Evolutionary conservation across 2,888 invertebrate genomes (phyloP).

Genomic region (Hypolimnas misippus): DNA sequence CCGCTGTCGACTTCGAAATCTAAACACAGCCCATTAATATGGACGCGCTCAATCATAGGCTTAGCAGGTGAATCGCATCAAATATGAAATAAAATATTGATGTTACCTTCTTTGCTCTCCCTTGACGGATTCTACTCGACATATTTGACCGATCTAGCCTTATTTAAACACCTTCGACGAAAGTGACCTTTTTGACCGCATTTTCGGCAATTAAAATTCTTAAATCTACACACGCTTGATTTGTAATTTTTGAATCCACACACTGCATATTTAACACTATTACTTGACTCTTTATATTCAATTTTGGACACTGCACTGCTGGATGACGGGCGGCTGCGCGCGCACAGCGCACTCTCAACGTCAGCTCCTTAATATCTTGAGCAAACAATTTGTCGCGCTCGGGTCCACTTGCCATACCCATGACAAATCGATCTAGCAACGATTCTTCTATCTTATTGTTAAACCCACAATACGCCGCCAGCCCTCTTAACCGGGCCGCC

Average conservation of each 20-base stretch:
- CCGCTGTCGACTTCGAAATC: background rate
- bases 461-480: conserved; percentile 16
- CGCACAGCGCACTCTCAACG: background rate
- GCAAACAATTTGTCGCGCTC: conserved; percentile 13
- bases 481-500: conserved; percentile 13
- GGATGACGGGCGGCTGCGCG: background rate
- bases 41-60: background rate
- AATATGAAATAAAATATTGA: background rate
- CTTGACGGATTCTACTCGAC: background rate
- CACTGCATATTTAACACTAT: background rate
- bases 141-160: background rate
- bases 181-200: background rate
- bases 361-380: background rate
- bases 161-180: background rate
- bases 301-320: background rate
- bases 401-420: conserved; percentile 12
- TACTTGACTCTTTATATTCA: too few relatives aligned
- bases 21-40: background rate
- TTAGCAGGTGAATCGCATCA: background rate
- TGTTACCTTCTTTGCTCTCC: background rate
- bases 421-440: conserved; percentile 13
- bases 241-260: background rate
- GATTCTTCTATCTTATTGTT: conserved; percentile 20
- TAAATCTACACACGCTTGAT: background rate
- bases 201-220: background rate